Base-by-base conservation (phyloP, 1,140 invertebrate genomes). In the Mactra quadrangularis region DNA sequence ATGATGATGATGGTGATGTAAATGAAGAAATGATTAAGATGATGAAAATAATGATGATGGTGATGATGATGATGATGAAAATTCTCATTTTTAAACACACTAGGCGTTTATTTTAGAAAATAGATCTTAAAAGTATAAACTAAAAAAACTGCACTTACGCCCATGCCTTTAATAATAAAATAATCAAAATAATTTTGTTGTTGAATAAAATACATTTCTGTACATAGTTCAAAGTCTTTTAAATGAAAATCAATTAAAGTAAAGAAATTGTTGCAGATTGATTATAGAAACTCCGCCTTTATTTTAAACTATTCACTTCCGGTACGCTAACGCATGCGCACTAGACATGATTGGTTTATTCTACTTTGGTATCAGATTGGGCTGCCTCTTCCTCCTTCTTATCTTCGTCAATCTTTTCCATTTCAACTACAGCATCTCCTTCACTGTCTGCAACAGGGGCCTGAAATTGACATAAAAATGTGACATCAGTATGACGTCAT, bases 341-440 rank as follows among this genome's bases (percentile, higher is more conserved):
- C 6, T 41, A 15, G 6, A 41, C 22, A 52, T 27, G 25, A 13
- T 22, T n/a, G 27, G 3, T 72, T 47, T 72, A 72, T 27, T 66
- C 77, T 17, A 64, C 64, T 35, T 79, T 79, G 15, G 22, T 47
- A 15, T 79, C 77, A 19, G 60, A 4, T 19, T 59, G 25, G 13
- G 50, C 35, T 45, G 55, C 68, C 29, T 82, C 79, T 64, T 82
- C 79, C 22, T 82, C 70, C 70, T 74, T 60, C 53, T 72, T 74
- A 35, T 82, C 55, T 38, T 60, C 57, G n/a, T 82, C 68, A 38
- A 82, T 82, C 68, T 82, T 74, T 33, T 74, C 68, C 79, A 82
- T 74, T 41, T 82, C 79, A 25, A 74, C 68, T 19, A 74, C 70
- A 27, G 68, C 79, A 55, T 82, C 79, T 9, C 79, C 79, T 35